Conservation (phyloP, 2,888 invertebrate species). For the Idaea biselata region DNA sequence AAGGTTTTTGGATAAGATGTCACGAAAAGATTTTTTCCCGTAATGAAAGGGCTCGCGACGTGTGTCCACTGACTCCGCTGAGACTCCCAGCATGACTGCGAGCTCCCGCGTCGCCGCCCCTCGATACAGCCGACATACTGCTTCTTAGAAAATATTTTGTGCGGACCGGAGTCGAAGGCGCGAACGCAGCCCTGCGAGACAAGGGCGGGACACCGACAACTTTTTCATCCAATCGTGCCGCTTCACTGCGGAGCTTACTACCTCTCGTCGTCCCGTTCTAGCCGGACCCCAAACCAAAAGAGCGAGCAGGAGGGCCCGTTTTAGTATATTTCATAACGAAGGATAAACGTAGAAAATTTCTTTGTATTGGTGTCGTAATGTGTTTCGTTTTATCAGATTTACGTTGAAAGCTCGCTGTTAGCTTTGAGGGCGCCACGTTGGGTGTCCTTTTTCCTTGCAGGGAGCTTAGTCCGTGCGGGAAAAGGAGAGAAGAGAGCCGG, state of each 20-base stretch:
- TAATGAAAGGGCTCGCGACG: slow-evolving; percentile 70
- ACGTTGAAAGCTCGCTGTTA: slow-evolving; percentile 78
- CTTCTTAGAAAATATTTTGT: slow-evolving; percentile 71
- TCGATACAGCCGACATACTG: slow-evolving; percentile 72
- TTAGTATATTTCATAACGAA: slow-evolving; percentile 41
- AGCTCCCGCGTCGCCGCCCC: slow-evolving; percentile 78
- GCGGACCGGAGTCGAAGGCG: slow-evolving; percentile 54
- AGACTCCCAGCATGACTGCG: slow-evolving; percentile 80
- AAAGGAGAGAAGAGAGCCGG: slow-evolving; percentile 49
- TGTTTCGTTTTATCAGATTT: slow-evolving; percentile 77
- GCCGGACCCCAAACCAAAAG: slow-evolving; percentile 14
- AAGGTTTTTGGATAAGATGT: slow-evolving; percentile 55
- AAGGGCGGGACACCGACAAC: slow-evolving; percentile 68
- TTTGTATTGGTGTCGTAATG: slow-evolving; percentile 75
- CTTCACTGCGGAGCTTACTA: slow-evolving; percentile 31
- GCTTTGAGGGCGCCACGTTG: slow-evolving; percentile 66
- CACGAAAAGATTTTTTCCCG: slow-evolving; percentile 69
- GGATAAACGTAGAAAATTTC: slow-evolving; percentile 68
- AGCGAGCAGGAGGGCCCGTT: slow-evolving; percentile 40
- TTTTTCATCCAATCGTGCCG: slow-evolving; percentile 70
- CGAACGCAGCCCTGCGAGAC: slow-evolving; percentile 66
- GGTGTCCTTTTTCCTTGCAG: slow-evolving; percentile 42
- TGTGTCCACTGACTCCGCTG: slow-evolving; percentile 76
- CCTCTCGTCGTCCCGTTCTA: slow-evolving; percentile 47
- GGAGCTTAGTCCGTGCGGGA: slow-evolving; percentile 34